Conservation (phyloP, 2,888 invertebrate genomes). For the Cheilosia variabilis region DNA sequence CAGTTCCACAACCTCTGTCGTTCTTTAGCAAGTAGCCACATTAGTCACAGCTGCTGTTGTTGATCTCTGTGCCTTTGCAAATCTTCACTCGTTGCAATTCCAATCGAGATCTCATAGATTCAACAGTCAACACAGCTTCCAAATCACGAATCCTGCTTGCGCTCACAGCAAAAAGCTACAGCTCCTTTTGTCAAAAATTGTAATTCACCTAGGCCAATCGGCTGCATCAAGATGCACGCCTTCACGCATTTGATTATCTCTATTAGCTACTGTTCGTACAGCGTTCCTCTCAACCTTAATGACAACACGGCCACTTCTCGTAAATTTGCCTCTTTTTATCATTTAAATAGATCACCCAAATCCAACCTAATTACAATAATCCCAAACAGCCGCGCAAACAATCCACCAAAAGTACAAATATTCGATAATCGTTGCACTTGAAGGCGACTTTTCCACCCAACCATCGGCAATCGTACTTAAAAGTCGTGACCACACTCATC, state of each 20-base stretch:
- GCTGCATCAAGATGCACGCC: conserved; percentile 73
- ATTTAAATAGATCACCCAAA: conserved; percentile 69
- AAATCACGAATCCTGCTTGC: too few species aligned
- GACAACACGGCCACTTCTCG: conserved; percentile 42
- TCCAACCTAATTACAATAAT: conserved; percentile 74
- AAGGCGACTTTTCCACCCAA: conserved; percentile 8
- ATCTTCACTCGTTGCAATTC: neutral
- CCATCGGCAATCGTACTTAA: conserved; percentile 10
- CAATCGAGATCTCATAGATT: conserved; percentile 43
- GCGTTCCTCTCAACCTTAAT: neutral
- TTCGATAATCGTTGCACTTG: conserved; percentile 51
- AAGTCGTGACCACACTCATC: conserved; percentile 72
- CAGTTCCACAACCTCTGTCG: too few species aligned
- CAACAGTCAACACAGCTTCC: neutral
- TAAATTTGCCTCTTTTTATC: conserved; percentile 65
- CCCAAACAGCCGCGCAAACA: conserved; percentile 43
- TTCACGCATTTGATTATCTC: conserved; percentile 73
- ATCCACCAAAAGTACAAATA: conserved; percentile 11
- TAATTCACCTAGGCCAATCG: conserved; percentile 51
- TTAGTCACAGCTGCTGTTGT: too few species aligned
- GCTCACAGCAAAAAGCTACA: too few species aligned
- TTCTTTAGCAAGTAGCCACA: too few species aligned
- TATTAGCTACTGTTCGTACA: conserved; percentile 11
- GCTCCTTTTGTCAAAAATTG: conserved; percentile 31
- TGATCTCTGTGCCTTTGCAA: neutral